Evolutionary conservation across 2,113 vertebrate species (phyloP).

Genomic region (Zosterops pallidus): DNA sequence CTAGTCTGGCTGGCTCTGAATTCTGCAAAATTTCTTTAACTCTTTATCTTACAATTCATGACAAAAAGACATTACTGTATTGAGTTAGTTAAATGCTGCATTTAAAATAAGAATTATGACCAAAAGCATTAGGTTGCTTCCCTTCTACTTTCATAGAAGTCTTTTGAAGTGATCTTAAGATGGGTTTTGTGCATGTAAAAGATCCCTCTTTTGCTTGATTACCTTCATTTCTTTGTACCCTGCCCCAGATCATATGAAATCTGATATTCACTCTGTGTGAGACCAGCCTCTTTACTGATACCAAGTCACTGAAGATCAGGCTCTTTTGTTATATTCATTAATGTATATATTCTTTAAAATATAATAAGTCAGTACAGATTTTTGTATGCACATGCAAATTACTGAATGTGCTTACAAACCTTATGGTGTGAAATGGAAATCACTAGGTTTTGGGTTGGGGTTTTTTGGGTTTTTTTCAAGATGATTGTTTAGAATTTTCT

Average conservation of each 20-base stretch:
- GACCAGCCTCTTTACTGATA: not conserved
- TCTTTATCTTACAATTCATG: not conserved
- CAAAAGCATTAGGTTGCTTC: not conserved
- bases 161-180: not conserved
- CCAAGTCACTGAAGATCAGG: not conserved
- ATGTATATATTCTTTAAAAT: not conserved
- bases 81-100: not conserved
- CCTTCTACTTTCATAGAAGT: not conserved
- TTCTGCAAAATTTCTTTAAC: not conserved
- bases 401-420: not conserved
- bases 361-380: not conserved
- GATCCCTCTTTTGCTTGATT: not conserved
- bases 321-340: not conserved
- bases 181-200: not conserved
- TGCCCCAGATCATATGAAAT: not conserved
- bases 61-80: not conserved
- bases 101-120: not conserved
- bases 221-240: not conserved
- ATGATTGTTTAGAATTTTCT: not conserved
- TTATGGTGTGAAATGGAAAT: not conserved
- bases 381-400: not conserved
- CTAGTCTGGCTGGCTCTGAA: not conserved
- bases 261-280: not conserved
- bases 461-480: not conserved
- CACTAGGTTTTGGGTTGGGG: fast-evolving